Conservation (phyloP, 1,140 invertebrate genomes). For the Drepana arcuata region DNA sequence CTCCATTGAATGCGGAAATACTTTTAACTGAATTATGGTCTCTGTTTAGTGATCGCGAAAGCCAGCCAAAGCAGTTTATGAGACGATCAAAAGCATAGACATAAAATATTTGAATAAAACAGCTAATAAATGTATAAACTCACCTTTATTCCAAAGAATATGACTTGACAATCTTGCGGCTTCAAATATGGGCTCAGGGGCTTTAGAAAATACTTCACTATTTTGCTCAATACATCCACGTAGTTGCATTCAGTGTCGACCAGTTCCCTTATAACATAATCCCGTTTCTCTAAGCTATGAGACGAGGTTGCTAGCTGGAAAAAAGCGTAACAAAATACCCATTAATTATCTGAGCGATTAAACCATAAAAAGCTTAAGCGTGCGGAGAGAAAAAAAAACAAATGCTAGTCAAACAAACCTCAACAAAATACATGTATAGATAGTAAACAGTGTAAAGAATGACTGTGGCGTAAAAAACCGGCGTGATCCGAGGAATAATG, state of each 20-base stretch:
- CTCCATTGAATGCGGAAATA: too few species aligned
- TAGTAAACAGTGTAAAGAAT: constrained; percentile 21
- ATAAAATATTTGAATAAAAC: too few species aligned
- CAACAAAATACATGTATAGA: constrained; percentile 25
- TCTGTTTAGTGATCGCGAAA: too few species aligned
- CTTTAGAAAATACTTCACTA: constrained; percentile 86
- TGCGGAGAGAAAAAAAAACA: background rate
- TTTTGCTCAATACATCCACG: constrained; percentile 92
- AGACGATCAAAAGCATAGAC: too few species aligned
- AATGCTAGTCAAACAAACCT: constrained; percentile 18
- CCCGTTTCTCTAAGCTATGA: constrained; percentile 87
- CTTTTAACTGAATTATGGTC: too few species aligned
- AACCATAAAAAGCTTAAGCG: background rate
- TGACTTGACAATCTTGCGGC: constrained; percentile 81
- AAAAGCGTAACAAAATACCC: too few species aligned
- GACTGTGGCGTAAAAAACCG: constrained; percentile 28
- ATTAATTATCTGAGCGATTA: background rate
- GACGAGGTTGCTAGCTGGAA: constrained; percentile 73
- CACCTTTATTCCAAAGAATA: constrained; percentile 93
- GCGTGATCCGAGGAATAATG: constrained; percentile 35
- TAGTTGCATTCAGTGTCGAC: constrained; percentile 98
- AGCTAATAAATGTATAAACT: too few species aligned
- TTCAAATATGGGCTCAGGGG: constrained; percentile 82
- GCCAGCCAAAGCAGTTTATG: too few species aligned
- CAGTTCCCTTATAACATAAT: constrained; percentile 96